Base-by-base conservation (phyloP, 2,797 vertebrate genomes). In the Danio aesculapii region DNA sequence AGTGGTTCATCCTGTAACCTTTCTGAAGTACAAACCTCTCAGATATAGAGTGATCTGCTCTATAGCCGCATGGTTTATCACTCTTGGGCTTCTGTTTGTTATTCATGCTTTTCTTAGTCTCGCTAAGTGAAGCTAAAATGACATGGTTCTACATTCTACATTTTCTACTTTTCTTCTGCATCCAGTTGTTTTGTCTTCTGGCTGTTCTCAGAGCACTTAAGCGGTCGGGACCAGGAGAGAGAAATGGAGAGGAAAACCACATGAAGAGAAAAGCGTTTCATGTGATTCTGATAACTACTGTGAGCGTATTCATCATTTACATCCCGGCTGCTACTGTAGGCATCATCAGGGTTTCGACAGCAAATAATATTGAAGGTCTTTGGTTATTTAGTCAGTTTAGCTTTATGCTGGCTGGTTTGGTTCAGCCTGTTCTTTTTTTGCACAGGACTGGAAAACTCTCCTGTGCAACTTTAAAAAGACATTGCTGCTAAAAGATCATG, bases 341-440 rank as follows among this genome's bases (percentile, higher is more conserved):
- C 12, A 13, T 63, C 6, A 8, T 50, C 0, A 8, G 0, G 6
- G 0, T 41, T 63, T 7, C 63, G 9, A 47, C 43, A 6, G 6
- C 17, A 9, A 13, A 9, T 13, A 0, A 52, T 4, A 9, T 8
- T 41, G 0, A 0, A 50, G 9, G 2, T 47, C 6, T 46, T 7
- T 50, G 11, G 11, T 6, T 1, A 0, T 17, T 47, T 14, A 9
- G 79, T 19, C 2, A 71, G 1, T 0, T 7, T 9, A 47, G 53
- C 9, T 74, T 30, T 47, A 49, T 58, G 44, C 9, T 47, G 30
- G 14, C 53, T 50, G 43, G 43, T 58, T 43, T 74, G 74, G 61
- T 74, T 10, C 41, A 74, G 6, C 61, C 79, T 58, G 10, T 74
- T 39, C 11, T 73, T 30, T 81, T 71, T 70, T 50, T 81, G 63